Evolutionary conservation across 1,140 invertebrate genomes (phyloP).

Genomic region (Dinothrombium tinctorium): DNA sequence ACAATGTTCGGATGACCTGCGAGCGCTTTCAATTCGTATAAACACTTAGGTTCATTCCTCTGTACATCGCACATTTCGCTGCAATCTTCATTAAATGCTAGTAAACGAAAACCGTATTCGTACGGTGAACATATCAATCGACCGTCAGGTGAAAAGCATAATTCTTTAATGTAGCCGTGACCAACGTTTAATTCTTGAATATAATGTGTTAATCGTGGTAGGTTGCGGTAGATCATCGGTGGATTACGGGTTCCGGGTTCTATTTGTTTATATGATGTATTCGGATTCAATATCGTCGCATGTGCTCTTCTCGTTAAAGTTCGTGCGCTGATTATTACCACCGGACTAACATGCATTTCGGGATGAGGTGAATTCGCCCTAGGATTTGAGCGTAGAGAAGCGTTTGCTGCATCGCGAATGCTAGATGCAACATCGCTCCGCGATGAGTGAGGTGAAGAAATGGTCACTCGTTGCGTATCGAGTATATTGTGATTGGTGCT

Average conservation of each 20-base stretch:
- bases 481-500: no score
- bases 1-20: slow-evolving; percentile 54
- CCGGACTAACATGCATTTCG: slow-evolving; percentile 2
- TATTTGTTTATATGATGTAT: slow-evolving; percentile 2
- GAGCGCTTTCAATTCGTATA: slow-evolving; percentile 38
- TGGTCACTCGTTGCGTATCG: no score
- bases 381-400: background rate
- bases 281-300: slow-evolving; percentile 3
- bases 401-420: background rate
- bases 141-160: slow-evolving; percentile 68
- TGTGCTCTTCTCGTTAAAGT: slow-evolving; percentile 1
- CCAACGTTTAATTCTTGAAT: slow-evolving; percentile 66
- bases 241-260: background rate
- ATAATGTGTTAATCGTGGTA: slow-evolving; percentile 51
- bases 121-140: slow-evolving; percentile 68
- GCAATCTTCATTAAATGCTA: slow-evolving; percentile 51
- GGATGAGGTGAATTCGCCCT: background rate
- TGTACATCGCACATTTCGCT: slow-evolving; percentile 47
- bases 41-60: slow-evolving; percentile 22
- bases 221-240: slow-evolving; percentile 38
- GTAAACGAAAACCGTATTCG: slow-evolving; percentile 49
- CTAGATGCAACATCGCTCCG: background rate
- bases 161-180: slow-evolving; percentile 49
- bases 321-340: slow-evolving; percentile 6
- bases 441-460: slow-evolving; percentile 1